These are phyloP conservation scores for Ancistrus triradiatus DNA, from an alignment of 2,113 vertebrate genomes.

Conservation along the genomic window DNA sequence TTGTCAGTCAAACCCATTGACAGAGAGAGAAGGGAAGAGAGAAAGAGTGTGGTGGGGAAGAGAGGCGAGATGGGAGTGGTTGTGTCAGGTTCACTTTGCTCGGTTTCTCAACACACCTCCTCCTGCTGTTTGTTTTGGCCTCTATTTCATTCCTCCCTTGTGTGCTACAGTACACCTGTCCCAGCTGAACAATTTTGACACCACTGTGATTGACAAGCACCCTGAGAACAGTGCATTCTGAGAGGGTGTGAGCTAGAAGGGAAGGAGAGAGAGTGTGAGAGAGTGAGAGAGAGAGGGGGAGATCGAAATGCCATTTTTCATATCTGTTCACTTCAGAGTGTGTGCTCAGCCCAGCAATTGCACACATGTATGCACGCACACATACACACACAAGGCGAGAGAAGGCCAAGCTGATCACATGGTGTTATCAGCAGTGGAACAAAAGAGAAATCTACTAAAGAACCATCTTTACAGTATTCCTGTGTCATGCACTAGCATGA, in stretches of 20 bases:
- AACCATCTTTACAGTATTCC: no score
- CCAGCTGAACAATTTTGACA: constrained; percentile 29
- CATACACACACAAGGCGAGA: no score
- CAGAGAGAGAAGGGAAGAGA: constrained; percentile 32
- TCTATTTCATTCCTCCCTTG: constrained; percentile 18
- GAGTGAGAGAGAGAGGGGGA: constrained; percentile 14
- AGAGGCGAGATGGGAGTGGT: neutral
- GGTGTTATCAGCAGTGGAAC: no score
- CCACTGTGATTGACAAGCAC: constrained; percentile 32
- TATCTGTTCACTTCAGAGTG: constrained; percentile 44
- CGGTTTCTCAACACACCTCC: constrained; percentile 30
- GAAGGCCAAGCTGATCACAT: no score
- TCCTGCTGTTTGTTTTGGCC: constrained; percentile 32
- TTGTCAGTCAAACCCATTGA: constrained; percentile 82
- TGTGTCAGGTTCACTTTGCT: constrained; percentile 32
- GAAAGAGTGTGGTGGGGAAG: neutral
- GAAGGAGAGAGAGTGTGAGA: neutral
- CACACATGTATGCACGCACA: constrained; percentile 25
- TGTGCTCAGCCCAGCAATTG: constrained; percentile 30
- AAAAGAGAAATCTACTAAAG: no score
- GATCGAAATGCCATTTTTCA: constrained; percentile 44
- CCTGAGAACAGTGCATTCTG: constrained; percentile 13
- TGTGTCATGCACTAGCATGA: no score
- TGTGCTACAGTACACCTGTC: constrained; percentile 39
- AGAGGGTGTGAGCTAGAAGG: no score